Base-by-base conservation (phyloP, 2,888 invertebrate genomes). In the Spisula solida region DNA sequence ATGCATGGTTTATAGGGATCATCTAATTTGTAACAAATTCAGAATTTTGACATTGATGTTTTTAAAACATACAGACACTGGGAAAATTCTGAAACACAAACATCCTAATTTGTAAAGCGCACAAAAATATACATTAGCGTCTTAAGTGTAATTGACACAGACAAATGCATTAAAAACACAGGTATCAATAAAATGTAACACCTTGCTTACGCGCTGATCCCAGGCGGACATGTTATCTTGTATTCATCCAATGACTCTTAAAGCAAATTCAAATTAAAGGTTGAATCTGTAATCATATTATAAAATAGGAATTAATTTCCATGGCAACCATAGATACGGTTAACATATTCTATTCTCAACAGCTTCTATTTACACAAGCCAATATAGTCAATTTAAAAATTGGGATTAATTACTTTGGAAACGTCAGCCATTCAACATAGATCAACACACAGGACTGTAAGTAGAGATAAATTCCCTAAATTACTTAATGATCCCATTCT, bases 401-500 rank as follows among this genome's bases (percentile, higher is more conserved):
- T 31, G n/a, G 85, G 79, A 85, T 85, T 79, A 85, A 79, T 85
- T 79, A 29, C 78, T 79, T 55, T 47, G 79, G 85, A 78, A 56
- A 85, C 85, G 12, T 29, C n/a, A 34, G 25, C 78, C 51, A 79
- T 78, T 31, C 79, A 5, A 41, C 31, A 48, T 83, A 51, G 48
- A 83, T 47, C 70, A 60, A 75, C 83, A 29, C 70, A 20, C 31
- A 51, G 31, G 41, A 6, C 5, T 29, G 25, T 75, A 83, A 75
- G 48, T 75, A 48, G 51, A 75, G 83, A 83, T 83, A 83, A 83
- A 75, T 75, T 75, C 83, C 29, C 48, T 51, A 34, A 48, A 70
- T n/a, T 31, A 55, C 56, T 60, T 85, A 60, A 85, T 79, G 85
- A 79, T 56, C 41, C 55, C 29, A 87, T 89, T 88, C 89, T 82